These are phyloP conservation scores for Heliconius sara DNA, from an alignment of 2,888 invertebrate genomes.

Conservation along the genomic window DNA sequence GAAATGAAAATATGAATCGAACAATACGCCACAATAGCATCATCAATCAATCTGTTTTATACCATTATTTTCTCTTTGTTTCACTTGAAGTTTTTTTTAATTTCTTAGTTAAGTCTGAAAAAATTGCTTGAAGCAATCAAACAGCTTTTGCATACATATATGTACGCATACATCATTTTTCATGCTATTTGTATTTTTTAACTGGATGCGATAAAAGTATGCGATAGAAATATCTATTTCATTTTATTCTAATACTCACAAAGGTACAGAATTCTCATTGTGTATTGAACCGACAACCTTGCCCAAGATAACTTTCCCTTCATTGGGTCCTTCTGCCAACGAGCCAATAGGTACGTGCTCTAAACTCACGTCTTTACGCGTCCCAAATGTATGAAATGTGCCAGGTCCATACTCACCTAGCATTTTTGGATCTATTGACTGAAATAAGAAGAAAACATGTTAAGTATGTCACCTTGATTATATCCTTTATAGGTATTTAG, in stretches of 20 bases:
- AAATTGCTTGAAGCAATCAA: too few relatives aligned
- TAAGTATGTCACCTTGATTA: not conserved
- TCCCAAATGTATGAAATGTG: constrained; percentile 57
- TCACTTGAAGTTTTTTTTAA: too few relatives aligned
- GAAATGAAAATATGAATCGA: too few relatives aligned
- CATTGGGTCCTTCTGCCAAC: constrained; percentile 86
- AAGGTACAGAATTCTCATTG: constrained; percentile 89
- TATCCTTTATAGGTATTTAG: not conserved
- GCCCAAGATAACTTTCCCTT: constrained; percentile 87
- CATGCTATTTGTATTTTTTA: not conserved
- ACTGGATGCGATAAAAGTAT: not conserved
- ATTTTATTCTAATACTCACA: constrained; percentile 84
- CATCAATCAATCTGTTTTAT: too few relatives aligned
- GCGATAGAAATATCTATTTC: not conserved
- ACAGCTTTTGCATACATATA: too few relatives aligned
- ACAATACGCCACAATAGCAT: too few relatives aligned
- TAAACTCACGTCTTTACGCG: constrained; percentile 63
- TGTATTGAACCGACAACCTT: constrained; percentile 92
- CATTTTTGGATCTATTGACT: constrained; percentile 87
- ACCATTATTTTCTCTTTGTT: too few relatives aligned
- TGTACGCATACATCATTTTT: not conserved
- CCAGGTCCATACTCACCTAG: constrained; percentile 86
- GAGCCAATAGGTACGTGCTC: constrained; percentile 71
- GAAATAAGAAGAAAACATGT: constrained; percentile 48
- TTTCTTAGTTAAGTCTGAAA: too few relatives aligned